phyloP scores from a whole-genome alignment of 2,113 vertebrate species.

The Podarcis cretensis region DNA sequence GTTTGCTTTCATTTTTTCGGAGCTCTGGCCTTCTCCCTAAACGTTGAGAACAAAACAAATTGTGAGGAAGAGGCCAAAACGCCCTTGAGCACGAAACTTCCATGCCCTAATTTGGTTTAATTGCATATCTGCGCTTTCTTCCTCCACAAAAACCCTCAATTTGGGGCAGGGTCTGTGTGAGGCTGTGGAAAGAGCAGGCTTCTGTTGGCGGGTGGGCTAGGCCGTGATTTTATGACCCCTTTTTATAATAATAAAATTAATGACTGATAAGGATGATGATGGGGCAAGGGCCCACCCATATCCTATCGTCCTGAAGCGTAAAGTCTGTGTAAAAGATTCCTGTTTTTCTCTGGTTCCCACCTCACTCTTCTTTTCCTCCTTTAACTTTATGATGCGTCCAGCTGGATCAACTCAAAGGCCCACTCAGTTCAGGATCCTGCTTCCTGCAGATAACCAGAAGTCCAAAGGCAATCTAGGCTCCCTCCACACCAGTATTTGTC shows the following conservation, averaged over 20 bases:
- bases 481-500: too few species aligned
- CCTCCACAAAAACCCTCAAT: not conserved
- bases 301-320: not conserved
- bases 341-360: not conserved
- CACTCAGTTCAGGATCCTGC: not conserved
- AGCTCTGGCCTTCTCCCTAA: slow-evolving; percentile 59
- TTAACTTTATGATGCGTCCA: not conserved
- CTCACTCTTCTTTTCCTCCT: not conserved
- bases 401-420: not conserved
- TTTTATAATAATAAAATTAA: not conserved
- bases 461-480: too few species aligned
- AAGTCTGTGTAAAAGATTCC: not conserved
- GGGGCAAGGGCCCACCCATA: not conserved
- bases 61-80: slow-evolving; percentile 58
- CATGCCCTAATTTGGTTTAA: not conserved
- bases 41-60: slow-evolving; percentile 70
- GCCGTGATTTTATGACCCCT: not conserved
- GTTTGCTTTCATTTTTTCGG: slow-evolving; percentile 56
- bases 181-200: not conserved
- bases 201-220: not conserved
- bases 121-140: not conserved
- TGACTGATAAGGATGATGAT: not conserved
- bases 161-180: not conserved
- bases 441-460: not conserved
- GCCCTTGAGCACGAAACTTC: slow-evolving; percentile 13